Evolutionary conservation across 64 coral and sea anemone species (phyloP).

Genomic region (Montipora cactus): DNA sequence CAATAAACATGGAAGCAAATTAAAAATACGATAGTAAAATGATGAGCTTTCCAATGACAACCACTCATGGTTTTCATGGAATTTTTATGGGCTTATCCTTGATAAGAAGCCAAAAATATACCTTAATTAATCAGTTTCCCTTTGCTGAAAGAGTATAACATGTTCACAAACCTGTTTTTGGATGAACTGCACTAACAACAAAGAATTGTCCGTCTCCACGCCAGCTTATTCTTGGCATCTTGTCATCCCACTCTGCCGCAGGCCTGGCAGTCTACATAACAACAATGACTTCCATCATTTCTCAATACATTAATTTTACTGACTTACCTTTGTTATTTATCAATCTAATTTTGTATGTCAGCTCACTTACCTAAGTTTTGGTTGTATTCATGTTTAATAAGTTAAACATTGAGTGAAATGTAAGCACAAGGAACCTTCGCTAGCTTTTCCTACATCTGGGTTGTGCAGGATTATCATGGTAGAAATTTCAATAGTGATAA

Average conservation of each 20-base stretch:
- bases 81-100: neutral
- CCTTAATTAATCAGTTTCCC: no score
- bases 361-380: no score
- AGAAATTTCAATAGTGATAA: no score
- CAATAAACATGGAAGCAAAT: neutral
- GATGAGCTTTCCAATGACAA: neutral
- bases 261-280: slow-evolving; percentile 63
- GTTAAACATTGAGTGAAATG: no score
- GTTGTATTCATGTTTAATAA: no score
- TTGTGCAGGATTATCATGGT: no score
- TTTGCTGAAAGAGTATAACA: neutral
- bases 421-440: no score
- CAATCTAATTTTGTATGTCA: no score
- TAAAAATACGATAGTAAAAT: neutral
- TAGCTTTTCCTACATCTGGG: no score
- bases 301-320: no score
- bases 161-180: slow-evolving; percentile 63
- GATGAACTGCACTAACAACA: slow-evolving; percentile 87
- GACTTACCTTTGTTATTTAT: no score
- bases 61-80: neutral
- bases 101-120: neutral
- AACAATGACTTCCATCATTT: neutral
- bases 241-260: slow-evolving; percentile 86
- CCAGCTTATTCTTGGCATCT: slow-evolving; percentile 81
- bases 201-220: slow-evolving; percentile 97